These are phyloP conservation scores for Macrosteles quadrilineatus DNA, from an alignment of 1,140 invertebrate species.

Conservation along the genomic window DNA sequence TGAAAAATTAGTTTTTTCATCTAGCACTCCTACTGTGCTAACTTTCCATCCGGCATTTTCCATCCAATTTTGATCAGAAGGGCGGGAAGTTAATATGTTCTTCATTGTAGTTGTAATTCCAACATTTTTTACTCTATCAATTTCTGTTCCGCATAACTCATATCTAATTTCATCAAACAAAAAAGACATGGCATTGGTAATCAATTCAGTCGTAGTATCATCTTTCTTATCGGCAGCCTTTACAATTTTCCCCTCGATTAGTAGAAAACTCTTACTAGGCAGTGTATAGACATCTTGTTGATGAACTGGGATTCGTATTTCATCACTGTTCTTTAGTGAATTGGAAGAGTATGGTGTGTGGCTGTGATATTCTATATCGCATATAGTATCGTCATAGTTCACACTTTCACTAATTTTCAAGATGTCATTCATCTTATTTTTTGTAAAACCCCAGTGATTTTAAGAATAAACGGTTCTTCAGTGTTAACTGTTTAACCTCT, in stretches of 20 bases:
- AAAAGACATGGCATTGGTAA: slow-evolving; percentile 39
- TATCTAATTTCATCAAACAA: slow-evolving; percentile 53
- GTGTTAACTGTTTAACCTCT: slow-evolving; percentile 32
- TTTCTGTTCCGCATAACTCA: slow-evolving; percentile 51
- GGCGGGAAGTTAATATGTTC: slow-evolving; percentile 43
- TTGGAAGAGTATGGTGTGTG: slow-evolving; percentile 46
- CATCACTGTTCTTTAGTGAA: slow-evolving; percentile 39
- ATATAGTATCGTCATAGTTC: slow-evolving; percentile 43
- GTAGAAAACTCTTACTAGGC: slow-evolving; percentile 44
- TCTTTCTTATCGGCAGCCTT: not conserved
- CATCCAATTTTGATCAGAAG: slow-evolving; percentile 37
- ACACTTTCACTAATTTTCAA: slow-evolving; percentile 38
- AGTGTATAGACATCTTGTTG: slow-evolving; percentile 49
- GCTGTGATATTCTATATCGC: slow-evolving; percentile 46
- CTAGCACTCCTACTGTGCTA: not conserved
- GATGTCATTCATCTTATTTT: slow-evolving; percentile 37
- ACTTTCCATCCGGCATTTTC: slow-evolving; percentile 45
- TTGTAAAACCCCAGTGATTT: slow-evolving; percentile 34
- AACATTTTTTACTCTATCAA: slow-evolving; percentile 50
- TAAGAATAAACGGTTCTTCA: slow-evolving; percentile 38
- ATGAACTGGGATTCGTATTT: slow-evolving; percentile 46
- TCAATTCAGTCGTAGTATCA: not conserved
- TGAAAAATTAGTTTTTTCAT: slow-evolving; percentile 42
- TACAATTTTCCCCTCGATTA: slow-evolving; percentile 42
- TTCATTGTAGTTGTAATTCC: slow-evolving; percentile 51